Percentiles rank a stretch among this genome's conserved stretches.
Conservation (phyloP, 1,140 invertebrate species). For the Cydia pomonella region DNA sequence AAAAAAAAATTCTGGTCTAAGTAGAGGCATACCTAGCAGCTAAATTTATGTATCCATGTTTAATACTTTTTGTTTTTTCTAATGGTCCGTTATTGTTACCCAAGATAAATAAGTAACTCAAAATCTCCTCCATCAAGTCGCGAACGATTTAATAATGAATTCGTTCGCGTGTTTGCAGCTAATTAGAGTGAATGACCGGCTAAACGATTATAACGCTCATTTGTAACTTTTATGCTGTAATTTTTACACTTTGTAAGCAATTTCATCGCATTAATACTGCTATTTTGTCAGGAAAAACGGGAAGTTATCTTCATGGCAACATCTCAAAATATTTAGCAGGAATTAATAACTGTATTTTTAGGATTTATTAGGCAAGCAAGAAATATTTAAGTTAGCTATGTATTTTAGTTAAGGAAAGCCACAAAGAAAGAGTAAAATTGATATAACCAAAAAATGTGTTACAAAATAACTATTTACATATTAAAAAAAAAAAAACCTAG, state of each 20-base stretch:
- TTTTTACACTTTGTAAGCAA: constrained; percentile 4
- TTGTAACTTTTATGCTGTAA: background rate
- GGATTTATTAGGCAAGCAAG: background rate
- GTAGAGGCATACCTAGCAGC: no score
- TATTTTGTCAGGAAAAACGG: background rate
- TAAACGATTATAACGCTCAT: constrained; percentile 14
- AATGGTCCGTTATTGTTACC: background rate
- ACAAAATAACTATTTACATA: no score
- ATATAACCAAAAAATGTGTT: no score
- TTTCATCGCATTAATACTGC: background rate
- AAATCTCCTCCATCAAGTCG: background rate
- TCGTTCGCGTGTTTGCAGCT: background rate
- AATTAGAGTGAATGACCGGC: constrained; percentile 27
- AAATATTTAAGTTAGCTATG: background rate
- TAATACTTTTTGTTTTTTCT: no score
- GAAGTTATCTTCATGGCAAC: background rate
- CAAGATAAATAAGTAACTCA: background rate
- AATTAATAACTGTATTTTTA: no score
- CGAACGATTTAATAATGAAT: background rate
- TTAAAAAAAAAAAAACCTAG: no score
- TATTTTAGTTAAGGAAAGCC: no score
- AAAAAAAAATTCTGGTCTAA: no score
- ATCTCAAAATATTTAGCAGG: background rate
- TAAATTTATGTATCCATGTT: no score
- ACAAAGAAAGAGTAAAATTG: background rate